These are phyloP conservation scores for Cordylochernes scorpioides DNA, from an alignment of 2,888 invertebrate species.

Conservation along the genomic window DNA sequence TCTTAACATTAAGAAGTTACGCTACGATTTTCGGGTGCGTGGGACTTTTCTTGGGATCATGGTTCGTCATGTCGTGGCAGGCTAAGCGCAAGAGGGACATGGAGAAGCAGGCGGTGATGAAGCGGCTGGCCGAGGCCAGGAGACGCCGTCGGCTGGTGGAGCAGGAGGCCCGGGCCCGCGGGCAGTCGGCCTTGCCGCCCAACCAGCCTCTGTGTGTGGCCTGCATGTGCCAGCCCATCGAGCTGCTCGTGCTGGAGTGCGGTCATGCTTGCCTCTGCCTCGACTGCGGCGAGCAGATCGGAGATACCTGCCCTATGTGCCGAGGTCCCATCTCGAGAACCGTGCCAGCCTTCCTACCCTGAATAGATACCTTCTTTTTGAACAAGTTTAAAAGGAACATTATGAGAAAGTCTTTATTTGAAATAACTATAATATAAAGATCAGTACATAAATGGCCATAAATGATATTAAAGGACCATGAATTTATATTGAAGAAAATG, in stretches of 20 bases:
- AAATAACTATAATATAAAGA: too few relatives aligned
- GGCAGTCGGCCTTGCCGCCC: too few relatives aligned
- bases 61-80: conserved; percentile 2
- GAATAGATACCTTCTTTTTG: too few relatives aligned
- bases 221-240: conserved; percentile 56
- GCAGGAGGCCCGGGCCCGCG: not conserved
- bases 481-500: too few relatives aligned
- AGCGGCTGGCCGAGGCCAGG: conserved; percentile 4
- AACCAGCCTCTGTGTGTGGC: conserved; percentile 45
- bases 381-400: too few relatives aligned
- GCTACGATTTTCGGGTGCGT: conserved; percentile 37
- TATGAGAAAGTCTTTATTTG: too few relatives aligned
- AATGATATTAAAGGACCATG: too few relatives aligned
- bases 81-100: conserved; percentile 2
- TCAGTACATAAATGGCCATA: too few relatives aligned
- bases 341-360: conserved; percentile 16
- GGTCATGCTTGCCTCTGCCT: conserved; percentile 72
- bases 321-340: conserved; percentile 22
- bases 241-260: conserved; percentile 61
- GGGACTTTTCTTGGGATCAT: conserved; percentile 19
- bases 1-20: too few relatives aligned
- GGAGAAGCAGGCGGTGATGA: conserved; percentile 1
- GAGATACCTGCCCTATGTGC: conserved; percentile 51
- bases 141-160: too few relatives aligned
- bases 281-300: conserved; percentile 49